These are phyloP conservation scores for Dasyurus viverrinus DNA, from an alignment of 2,113 vertebrate genomes.

Conservation along the genomic window DNA sequence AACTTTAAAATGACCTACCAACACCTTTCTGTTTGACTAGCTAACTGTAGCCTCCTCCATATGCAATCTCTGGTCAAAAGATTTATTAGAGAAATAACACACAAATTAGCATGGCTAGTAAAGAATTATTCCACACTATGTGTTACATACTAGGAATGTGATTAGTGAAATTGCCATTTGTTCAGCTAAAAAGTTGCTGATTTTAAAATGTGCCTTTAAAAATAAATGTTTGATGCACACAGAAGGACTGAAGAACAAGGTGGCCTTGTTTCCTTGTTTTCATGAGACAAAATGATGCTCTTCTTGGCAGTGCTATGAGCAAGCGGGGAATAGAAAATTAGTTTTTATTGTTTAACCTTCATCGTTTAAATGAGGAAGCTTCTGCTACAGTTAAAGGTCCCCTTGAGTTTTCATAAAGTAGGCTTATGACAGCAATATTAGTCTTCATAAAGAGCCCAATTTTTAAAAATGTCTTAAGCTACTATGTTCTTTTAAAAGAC, in stretches of 20 bases:
- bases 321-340: slow-evolving; percentile 70
- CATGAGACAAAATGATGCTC: slow-evolving; percentile 40
- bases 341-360: slow-evolving; percentile 77
- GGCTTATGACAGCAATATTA: slow-evolving; percentile 67
- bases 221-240: neutral
- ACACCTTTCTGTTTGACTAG: neutral
- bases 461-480: slow-evolving; percentile 47
- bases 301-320: slow-evolving; percentile 40
- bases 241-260: neutral
- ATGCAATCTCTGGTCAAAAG: neutral
- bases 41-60: neutral
- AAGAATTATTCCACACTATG: neutral
- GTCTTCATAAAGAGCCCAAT: slow-evolving; percentile 68
- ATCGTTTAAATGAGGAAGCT: slow-evolving; percentile 69
- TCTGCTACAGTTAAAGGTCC: slow-evolving; percentile 61
- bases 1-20: neutral
- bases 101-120: neutral
- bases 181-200: slow-evolving; percentile 11
- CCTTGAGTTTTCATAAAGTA: slow-evolving; percentile 64
- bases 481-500: neutral
- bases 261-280: slow-evolving; percentile 68
- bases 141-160: neutral
- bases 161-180: neutral
- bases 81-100: neutral
- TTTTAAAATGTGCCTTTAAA: neutral